phyloP scores from a whole-genome alignment of 2,797 vertebrate species.

The Cyclopterus lumpus region DNA sequence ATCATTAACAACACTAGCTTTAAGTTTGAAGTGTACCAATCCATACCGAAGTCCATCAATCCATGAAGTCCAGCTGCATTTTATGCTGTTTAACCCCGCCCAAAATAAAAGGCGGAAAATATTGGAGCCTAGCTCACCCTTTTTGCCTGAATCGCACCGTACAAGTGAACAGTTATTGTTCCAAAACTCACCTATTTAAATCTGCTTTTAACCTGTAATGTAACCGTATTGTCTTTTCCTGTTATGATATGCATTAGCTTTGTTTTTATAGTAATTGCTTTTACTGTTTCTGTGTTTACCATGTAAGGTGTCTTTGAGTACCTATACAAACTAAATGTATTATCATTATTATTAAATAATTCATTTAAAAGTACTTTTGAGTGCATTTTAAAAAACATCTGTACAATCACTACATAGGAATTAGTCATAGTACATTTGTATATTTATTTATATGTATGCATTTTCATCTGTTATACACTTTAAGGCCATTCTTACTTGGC shows the following conservation, averaged over 20 bases:
- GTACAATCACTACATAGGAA: background rate
- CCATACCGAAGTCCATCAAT: too few relatives aligned
- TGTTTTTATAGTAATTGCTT: background rate
- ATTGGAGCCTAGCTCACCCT: background rate
- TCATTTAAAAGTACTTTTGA: background rate
- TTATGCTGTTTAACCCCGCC: too few relatives aligned
- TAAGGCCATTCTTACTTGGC: constrained; percentile 71
- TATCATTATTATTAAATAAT: background rate
- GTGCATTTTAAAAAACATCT: background rate
- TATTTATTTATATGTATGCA: background rate
- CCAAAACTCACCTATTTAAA: too few relatives aligned
- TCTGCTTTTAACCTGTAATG: too few relatives aligned
- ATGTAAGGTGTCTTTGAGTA: background rate
- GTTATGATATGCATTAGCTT: too few relatives aligned
- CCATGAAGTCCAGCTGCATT: too few relatives aligned
- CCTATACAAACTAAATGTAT: background rate
- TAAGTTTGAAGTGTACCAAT: background rate
- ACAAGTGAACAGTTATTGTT: too few relatives aligned
- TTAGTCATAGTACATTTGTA: background rate
- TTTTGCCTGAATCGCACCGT: background rate
- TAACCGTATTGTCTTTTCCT: too few relatives aligned
- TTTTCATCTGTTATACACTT: background rate
- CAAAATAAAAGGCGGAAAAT: background rate
- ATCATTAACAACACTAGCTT: background rate
- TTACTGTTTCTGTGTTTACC: background rate